Base-by-base conservation (phyloP, 1,140 invertebrate species). In the Cylas formicarius region DNA sequence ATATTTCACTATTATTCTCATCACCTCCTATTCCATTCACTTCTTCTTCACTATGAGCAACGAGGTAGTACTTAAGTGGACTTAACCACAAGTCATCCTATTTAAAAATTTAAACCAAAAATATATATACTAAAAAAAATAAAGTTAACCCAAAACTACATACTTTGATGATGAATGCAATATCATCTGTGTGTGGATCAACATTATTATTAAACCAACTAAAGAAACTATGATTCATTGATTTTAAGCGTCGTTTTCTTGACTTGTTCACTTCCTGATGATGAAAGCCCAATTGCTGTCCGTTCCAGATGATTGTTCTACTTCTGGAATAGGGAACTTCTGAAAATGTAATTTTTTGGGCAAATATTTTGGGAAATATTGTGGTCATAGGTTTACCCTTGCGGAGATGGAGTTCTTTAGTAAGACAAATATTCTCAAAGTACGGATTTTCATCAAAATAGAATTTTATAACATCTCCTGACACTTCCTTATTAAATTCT, bases 401-500 rank as follows among this genome's bases (percentile, higher is more conserved):
- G 6, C 33, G 48, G 21, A 56, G 44, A 43, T 52, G 44, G 65
- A 86, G 88, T 69, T 87, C 85, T 71, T 89, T 90, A 39, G 77
- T 80, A 39, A 90, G 72, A 22, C 83, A 72, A 35, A 79, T 73
- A 69, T 92, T 91, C 52, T 85, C 80, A 67, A 91, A 90, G 61
- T 83, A 91, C 18, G 85, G 84, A 69, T 92, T 90, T 60, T 79
- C 75, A 53, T 86, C 81, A 68, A 89, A 88, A 52, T 78, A 72
- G 60, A 88, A 84, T 62, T 84, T 82, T 61, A 86, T 84, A 63
- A 80, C 81, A 69, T 88, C 92, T 4, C 89, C 89, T 43, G 84
- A 87, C 65, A 90, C 88, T 47, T 90, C 90, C 61, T 93, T 86
- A 58, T 91, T 88, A 62, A 88, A 90, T 61, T 92, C 88, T 65